A percentile compares a stretch with the other conserved stretches of the same genome.
Evolutionary conservation across 1,140 invertebrate species (phyloP).

Genomic region (Drosophila tristis): DNA sequence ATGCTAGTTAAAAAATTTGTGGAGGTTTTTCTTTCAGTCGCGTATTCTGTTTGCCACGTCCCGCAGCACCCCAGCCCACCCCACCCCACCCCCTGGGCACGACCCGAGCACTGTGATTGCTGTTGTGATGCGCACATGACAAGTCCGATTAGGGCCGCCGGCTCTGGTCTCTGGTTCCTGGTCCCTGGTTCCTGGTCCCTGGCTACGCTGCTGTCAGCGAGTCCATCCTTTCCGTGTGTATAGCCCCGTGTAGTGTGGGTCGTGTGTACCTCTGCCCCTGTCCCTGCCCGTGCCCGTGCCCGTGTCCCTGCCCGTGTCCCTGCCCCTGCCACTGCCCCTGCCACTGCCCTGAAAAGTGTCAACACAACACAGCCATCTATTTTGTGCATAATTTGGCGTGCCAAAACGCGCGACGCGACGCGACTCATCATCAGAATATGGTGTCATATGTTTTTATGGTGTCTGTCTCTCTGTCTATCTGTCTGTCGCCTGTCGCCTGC

Average conservation of each 20-base stretch:
- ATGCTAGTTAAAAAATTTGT: slow-evolving; percentile 56
- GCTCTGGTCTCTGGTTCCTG: background rate
- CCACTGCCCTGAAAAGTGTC: slow-evolving; percentile 43
- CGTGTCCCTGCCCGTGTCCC: background rate
- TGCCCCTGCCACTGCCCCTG: background rate
- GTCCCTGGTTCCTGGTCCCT: background rate
- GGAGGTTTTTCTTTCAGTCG: slow-evolving; percentile 17
- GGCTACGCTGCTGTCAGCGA: background rate
- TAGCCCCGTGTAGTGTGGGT: too few species aligned
- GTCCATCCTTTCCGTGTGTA: background rate
- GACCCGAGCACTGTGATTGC: slow-evolving; percentile 13
- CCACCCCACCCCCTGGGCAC: slow-evolving; percentile 10
- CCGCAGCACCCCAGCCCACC: too few species aligned
- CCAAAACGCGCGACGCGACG: slow-evolving; percentile 44
- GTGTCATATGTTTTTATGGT: slow-evolving; percentile 77
- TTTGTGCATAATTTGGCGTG: slow-evolving; percentile 69
- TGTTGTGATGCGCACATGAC: slow-evolving; percentile 72
- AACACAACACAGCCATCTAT: slow-evolving; percentile 67
- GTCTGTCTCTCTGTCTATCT: background rate
- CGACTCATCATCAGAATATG: slow-evolving; percentile 56
- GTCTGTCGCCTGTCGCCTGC: slow-evolving; percentile 11
- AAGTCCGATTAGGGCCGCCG: slow-evolving; percentile 66
- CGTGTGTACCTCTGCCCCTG: background rate
- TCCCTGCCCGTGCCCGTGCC: background rate
- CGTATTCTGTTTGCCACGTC: background rate